phyloP scores from a whole-genome alignment of 2,888 invertebrate species.

The Sepiola atlantica region DNA sequence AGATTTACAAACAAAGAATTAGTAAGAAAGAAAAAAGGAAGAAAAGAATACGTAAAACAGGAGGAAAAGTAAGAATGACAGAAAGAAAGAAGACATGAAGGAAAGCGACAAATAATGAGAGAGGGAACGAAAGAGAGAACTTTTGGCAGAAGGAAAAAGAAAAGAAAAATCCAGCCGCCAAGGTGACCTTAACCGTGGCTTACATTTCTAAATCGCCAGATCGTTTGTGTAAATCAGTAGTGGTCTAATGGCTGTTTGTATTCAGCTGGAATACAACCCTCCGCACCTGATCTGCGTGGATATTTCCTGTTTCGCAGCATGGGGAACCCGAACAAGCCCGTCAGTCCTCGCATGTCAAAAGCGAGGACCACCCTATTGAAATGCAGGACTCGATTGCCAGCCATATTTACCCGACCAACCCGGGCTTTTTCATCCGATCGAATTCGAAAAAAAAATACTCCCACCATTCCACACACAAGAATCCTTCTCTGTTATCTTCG shows the following conservation, averaged over 20 bases:
- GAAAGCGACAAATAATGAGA: too few species aligned
- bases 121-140: too few species aligned
- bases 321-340: background rate
- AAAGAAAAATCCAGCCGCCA: background rate
- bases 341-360: background rate
- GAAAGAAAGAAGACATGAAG: too few species aligned
- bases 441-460: background rate
- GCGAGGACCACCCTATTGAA: background rate
- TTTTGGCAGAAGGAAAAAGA: too few species aligned
- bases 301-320: background rate
- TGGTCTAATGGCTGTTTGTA: background rate
- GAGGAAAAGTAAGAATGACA: too few species aligned
- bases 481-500: background rate
- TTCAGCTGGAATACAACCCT: background rate
- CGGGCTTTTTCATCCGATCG: background rate
- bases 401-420: slow-evolving; percentile 6
- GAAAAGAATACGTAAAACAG: too few species aligned
- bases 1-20: too few species aligned
- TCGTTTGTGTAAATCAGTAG: background rate
- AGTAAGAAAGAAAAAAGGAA: too few species aligned
- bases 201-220: background rate
- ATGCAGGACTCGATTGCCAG: background rate
- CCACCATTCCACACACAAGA: background rate
- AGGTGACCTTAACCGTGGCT: background rate
- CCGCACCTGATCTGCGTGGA: background rate